A percentile compares a stretch with the other conserved stretches of the same genome.
phyloP scores from a whole-genome alignment of 2,888 invertebrate genomes.

The Epinotia ramella region DNA sequence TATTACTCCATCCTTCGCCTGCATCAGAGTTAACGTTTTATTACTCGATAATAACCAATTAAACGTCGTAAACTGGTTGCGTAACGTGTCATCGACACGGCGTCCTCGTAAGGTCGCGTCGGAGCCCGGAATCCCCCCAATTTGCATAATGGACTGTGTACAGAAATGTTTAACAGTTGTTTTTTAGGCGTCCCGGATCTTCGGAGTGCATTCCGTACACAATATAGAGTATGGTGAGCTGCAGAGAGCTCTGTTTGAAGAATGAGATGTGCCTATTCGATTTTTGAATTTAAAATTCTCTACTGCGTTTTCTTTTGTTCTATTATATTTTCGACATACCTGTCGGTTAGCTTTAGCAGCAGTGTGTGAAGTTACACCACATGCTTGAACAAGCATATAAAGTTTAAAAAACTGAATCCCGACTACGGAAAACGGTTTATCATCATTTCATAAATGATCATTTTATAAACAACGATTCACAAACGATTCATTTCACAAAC shows the following conservation, averaged over 20 bases:
- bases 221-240: neutral
- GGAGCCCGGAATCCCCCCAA: constrained; percentile 52
- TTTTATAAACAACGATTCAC: no score
- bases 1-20: neutral
- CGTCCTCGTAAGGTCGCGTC: constrained; percentile 70
- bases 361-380: no score
- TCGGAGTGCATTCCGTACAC: constrained; percentile 38
- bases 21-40: constrained; percentile 2
- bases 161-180: constrained; percentile 36
- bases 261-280: neutral
- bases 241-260: neutral
- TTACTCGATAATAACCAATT: constrained; percentile 32
- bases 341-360: no score
- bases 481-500: no score
- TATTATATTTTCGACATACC: no score
- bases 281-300: neutral
- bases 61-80: constrained; percentile 53
- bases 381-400: no score
- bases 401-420: no score
- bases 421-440: no score
- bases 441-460: no score
- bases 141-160: constrained; percentile 49
- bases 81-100: constrained; percentile 72
- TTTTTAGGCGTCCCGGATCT: constrained; percentile 56
- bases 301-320: neutral